These are phyloP conservation scores for Halichoerus grypus DNA, from an alignment of 2,113 vertebrate genomes.

Conservation along the genomic window DNA sequence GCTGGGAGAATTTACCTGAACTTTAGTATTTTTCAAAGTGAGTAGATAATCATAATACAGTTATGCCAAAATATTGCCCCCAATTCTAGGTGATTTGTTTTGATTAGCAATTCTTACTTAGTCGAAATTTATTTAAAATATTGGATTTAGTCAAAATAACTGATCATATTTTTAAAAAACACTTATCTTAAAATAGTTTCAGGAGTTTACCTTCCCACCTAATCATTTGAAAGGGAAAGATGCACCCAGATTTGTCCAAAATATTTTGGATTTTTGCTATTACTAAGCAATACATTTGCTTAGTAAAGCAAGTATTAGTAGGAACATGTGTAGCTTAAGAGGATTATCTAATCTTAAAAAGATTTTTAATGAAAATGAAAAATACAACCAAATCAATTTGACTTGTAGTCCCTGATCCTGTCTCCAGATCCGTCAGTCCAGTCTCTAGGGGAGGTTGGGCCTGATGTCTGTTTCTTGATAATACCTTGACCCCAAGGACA, in stretches of 20 bases:
- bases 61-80: background rate
- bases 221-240: background rate
- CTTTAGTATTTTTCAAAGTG: background rate
- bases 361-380: background rate
- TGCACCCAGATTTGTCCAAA: background rate
- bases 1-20: background rate
- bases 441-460: too few species aligned
- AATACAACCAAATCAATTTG: fast-evolving
- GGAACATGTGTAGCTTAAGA: background rate
- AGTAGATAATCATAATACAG: fast-evolving
- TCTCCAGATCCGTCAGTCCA: fast-evolving
- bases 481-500: background rate
- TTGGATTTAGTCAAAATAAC: slow-evolving; percentile 6
- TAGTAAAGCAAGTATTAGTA: too few species aligned
- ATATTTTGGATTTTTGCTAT: background rate
- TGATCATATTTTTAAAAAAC: background rate
- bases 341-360: background rate
- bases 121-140: background rate
- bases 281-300: too few species aligned
- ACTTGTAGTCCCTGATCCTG: background rate
- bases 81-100: background rate
- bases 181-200: background rate
- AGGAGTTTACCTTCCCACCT: background rate
- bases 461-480: background rate
- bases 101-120: background rate